These are phyloP conservation scores for Drosophila monieri DNA, from an alignment of 2,888 invertebrate genomes.

Conservation along the genomic window DNA sequence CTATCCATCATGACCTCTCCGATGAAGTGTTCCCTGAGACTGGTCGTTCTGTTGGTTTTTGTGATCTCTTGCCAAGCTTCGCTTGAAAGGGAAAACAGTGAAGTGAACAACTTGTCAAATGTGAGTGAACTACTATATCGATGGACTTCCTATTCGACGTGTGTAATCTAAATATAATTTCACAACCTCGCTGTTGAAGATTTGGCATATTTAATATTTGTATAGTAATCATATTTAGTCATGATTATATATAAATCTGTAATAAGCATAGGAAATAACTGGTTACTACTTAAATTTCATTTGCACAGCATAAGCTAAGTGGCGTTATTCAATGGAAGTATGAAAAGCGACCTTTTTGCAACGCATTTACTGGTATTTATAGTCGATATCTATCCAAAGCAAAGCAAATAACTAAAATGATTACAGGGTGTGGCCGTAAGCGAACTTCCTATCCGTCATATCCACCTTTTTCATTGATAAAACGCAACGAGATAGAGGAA, in stretches of 20 bases:
- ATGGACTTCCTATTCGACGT: neutral
- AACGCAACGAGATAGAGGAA: slow-evolving; percentile 83
- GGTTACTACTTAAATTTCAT: neutral
- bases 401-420: neutral
- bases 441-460: slow-evolving; percentile 84
- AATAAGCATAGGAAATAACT: neutral
- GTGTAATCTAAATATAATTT: neutral
- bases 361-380: slow-evolving; percentile 91
- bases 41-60: slow-evolving; percentile 54
- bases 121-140: slow-evolving; percentile 63
- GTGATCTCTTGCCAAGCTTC: slow-evolving; percentile 58
- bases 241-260: neutral
- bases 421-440: slow-evolving; percentile 90
- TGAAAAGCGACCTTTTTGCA: slow-evolving; percentile 93
- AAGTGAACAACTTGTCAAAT: slow-evolving; percentile 66
- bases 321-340: slow-evolving; percentile 85
- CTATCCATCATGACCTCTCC: slow-evolving; percentile 49
- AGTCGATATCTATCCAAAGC: neutral
- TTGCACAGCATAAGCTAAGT: slow-evolving; percentile 77
- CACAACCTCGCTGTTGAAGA: neutral
- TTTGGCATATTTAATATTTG: too few relatives aligned
- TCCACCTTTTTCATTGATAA: slow-evolving; percentile 76
- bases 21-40: slow-evolving; percentile 48
- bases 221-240: too few relatives aligned
- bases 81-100: slow-evolving; percentile 66